Evolutionary conservation across 2,888 invertebrate genomes (phyloP).

Genomic region (Platypus cylindrus): DNA sequence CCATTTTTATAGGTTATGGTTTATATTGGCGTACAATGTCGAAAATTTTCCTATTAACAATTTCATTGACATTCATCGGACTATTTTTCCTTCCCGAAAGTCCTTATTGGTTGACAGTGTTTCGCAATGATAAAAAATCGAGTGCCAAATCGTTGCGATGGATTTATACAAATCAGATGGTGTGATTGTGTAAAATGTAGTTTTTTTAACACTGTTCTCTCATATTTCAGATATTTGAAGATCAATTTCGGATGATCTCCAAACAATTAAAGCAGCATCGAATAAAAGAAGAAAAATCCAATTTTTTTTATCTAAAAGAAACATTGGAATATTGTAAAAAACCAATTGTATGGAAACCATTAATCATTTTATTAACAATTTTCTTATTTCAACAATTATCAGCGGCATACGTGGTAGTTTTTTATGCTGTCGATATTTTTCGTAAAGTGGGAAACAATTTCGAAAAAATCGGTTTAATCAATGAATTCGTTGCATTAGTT

Average conservation of each 20-base stretch:
- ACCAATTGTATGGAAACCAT: constrained; percentile 39
- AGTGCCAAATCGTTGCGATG: constrained; percentile 34
- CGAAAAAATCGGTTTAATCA: constrained; percentile 31
- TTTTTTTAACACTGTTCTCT: neutral
- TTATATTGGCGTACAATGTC: constrained; percentile 40
- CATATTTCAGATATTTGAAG: constrained; percentile 15
- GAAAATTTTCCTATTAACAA: constrained; percentile 32
- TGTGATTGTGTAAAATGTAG: constrained; percentile 16
- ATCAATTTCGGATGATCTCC: constrained; percentile 16
- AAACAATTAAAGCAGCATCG: no score
- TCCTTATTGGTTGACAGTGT: constrained; percentile 42
- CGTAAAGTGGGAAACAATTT: constrained; percentile 36
- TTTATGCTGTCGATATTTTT: constrained; percentile 45
- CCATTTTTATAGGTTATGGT: constrained; percentile 30
- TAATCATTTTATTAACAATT: constrained; percentile 35
- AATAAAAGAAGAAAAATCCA: constrained; percentile 7
- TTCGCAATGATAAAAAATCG: constrained; percentile 28
- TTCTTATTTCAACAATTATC: constrained; percentile 44
- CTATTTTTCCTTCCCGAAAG: constrained; percentile 42
- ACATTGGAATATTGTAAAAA: constrained; percentile 22
- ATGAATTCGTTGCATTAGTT: constrained; percentile 37
- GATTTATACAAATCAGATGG: constrained; percentile 35
- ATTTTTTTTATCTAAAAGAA: constrained; percentile 16
- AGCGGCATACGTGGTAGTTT: constrained; percentile 44
- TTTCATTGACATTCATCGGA: constrained; percentile 28